A percentile compares a stretch with the other conserved stretches of the same genome.
These are phyloP conservation scores for Sphaeridia pumilis DNA, from an alignment of 2,888 invertebrate genomes.

Conservation along the genomic window DNA sequence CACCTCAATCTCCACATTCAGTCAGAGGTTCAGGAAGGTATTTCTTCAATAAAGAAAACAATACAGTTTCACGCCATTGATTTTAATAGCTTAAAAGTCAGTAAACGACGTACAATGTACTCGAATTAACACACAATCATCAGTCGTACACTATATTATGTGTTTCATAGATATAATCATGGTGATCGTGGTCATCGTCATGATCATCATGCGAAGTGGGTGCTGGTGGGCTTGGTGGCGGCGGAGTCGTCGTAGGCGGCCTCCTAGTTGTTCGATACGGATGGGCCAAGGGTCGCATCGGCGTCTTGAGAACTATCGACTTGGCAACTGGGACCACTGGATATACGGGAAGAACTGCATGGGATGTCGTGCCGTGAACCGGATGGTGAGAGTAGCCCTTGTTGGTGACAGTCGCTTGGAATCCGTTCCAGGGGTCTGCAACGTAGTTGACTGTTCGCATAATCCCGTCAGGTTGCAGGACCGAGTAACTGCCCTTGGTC, in stretches of 20 bases:
- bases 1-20: too few relatives aligned
- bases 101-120: too few relatives aligned
- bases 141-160: background rate
- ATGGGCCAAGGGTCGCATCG: background rate
- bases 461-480: constrained; percentile 11
- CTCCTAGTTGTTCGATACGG: background rate
- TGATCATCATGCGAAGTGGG: background rate
- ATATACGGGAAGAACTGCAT: background rate
- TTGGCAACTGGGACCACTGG: background rate
- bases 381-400: constrained; percentile 14
- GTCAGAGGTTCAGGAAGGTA: too few relatives aligned
- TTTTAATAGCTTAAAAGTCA: too few relatives aligned
- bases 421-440: constrained; percentile 15
- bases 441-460: constrained; percentile 9
- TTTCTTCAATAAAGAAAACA: too few relatives aligned
- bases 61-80: too few relatives aligned
- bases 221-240: background rate
- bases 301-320: background rate
- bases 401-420: constrained; percentile 12
- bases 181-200: background rate
- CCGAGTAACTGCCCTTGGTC: constrained; percentile 8
- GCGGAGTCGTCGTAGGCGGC: background rate
- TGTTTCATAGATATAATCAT: background rate
- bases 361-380: background rate
- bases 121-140: too few relatives aligned